Conservation (phyloP, 2,113 vertebrate genomes). For the Entelurus aequoreus region DNA sequence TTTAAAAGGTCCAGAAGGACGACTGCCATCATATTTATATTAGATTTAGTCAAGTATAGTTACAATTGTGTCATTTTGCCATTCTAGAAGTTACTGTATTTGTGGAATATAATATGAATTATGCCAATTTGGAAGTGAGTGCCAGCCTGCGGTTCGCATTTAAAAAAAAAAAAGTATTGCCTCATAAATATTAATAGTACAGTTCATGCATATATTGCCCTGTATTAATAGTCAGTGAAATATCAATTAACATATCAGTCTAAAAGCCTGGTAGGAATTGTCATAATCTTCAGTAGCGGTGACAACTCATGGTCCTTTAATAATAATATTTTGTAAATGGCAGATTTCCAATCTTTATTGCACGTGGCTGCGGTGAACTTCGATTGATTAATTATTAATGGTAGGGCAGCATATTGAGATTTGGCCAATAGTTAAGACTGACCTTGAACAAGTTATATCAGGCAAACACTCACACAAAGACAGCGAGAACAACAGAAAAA, state of each 20-base stretch:
- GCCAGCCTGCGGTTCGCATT: conserved; percentile 34
- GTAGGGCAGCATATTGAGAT: conserved; percentile 33
- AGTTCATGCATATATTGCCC: conserved; percentile 63
- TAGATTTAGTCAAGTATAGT: neutral
- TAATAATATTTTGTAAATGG: conserved; percentile 36
- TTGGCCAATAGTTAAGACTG: conserved; percentile 9
- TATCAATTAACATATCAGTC: conserved; percentile 71
- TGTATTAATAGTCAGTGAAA: conserved; percentile 65
- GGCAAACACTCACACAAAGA: neutral
- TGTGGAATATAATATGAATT: conserved; percentile 16
- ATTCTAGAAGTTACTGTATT: conserved; percentile 5
- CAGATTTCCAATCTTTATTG: conserved; percentile 27
- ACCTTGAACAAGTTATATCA: conserved; percentile 10
- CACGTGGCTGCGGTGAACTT: conserved; percentile 39
- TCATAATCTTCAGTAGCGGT: conserved; percentile 18
- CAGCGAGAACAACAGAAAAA: too few relatives aligned
- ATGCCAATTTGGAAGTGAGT: conserved; percentile 3
- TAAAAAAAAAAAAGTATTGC: too few relatives aligned
- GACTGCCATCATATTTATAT: neutral
- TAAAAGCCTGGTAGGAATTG: conserved; percentile 38
- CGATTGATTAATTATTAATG: conserved; percentile 20
- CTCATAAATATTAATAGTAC: conserved; percentile 62
- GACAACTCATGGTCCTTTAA: conserved; percentile 3
- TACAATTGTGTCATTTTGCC: neutral
- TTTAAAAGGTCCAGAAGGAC: neutral